Conservation (phyloP, 2,888 invertebrate genomes). For the Dastarcus helophoroides region DNA sequence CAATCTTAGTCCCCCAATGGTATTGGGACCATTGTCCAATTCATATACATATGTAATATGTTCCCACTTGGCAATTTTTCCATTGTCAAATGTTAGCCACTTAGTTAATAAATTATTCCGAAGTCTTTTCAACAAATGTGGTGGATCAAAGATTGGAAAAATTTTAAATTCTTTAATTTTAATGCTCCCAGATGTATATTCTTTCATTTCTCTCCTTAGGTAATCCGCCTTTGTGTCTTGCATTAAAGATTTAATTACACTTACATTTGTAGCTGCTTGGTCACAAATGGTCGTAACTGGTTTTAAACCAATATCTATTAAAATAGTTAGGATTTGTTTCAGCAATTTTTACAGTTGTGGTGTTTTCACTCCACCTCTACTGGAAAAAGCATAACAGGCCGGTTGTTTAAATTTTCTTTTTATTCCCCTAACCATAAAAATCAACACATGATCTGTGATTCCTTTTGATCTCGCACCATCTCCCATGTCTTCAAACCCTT, state of each 20-base stretch:
- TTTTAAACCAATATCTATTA: constrained; percentile 12
- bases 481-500: constrained; percentile 10
- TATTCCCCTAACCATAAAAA: constrained; percentile 12
- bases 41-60: constrained; percentile 9
- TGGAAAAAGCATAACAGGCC: constrained; percentile 9
- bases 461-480: constrained; percentile 1
- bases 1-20: constrained; percentile 2
- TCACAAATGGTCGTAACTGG: constrained; percentile 13
- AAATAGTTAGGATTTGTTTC: constrained; percentile 5
- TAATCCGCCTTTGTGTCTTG: constrained; percentile 9
- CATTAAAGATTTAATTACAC: constrained; percentile 7
- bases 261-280: constrained; percentile 9
- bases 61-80: constrained; percentile 12
- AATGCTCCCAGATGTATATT: constrained; percentile 7
- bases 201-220: too few relatives aligned
- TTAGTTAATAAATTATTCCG: too few relatives aligned
- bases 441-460: constrained; percentile 12
- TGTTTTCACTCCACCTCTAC: constrained; percentile 10
- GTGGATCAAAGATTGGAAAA: constrained; percentile 11
- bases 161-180: constrained; percentile 10
- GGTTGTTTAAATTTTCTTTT: constrained; percentile 9
- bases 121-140: constrained; percentile 12
- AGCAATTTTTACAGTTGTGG: constrained; percentile 8
- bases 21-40: neutral
- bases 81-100: constrained; percentile 4